Conservation (phyloP, 2,797 vertebrate genomes). For the Myioborus miniatus region DNA sequence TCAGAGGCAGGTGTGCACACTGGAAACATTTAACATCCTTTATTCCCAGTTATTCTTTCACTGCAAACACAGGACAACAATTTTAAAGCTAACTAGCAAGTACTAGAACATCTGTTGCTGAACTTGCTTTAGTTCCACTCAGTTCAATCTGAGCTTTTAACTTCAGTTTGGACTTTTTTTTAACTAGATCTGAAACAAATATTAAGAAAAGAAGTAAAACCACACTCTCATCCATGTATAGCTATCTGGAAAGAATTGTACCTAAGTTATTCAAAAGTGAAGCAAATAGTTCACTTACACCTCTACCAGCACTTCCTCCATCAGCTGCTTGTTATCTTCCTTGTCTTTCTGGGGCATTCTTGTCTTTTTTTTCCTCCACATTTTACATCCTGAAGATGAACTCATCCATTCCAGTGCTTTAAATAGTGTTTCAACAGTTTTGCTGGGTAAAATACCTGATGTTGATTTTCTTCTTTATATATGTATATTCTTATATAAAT, state of each 20-base stretch:
- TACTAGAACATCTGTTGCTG: not conserved
- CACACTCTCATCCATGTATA: not conserved
- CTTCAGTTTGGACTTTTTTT: not conserved
- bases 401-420: not conserved
- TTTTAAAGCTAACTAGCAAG: not conserved
- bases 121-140: not conserved
- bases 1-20: not conserved
- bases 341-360: not conserved
- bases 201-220: not conserved
- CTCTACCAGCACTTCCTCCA: not conserved
- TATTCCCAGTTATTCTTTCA: not conserved
- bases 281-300: not conserved
- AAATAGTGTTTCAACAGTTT: not conserved
- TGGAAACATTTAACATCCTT: not conserved
- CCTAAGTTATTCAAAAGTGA: not conserved
- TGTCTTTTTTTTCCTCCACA: not conserved
- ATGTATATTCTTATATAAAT: not conserved
- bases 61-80: not conserved
- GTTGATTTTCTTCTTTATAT: not conserved
- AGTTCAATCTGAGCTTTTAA: not conserved
- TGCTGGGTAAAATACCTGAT: not conserved
- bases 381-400: not conserved
- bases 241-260: not conserved
- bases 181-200: not conserved
- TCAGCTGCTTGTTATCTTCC: not conserved